Evolutionary conservation across 1,140 invertebrate species (phyloP), one percentile per base, ranked within the genome.

Genomic region (Drosophila nigrodunni): DNA sequence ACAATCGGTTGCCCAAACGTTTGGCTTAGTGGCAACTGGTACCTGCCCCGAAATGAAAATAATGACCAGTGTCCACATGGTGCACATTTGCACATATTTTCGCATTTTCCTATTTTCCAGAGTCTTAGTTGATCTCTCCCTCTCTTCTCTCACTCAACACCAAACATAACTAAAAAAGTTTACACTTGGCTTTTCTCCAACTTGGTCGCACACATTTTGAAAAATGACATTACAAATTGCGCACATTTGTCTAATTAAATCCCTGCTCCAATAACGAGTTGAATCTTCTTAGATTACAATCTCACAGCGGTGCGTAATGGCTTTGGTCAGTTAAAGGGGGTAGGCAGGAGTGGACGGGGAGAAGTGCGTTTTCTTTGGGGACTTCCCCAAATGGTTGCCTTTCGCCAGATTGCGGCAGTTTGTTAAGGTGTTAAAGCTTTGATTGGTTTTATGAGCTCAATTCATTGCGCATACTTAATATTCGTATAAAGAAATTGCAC

Each of bases 171-270:
- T 21, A 30, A 30, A 44, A 71, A 65, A 75, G 58, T 86, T 90
- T 82, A 74, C 77, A 83, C 77, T 83, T 66, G 67, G 80, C 81
- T 90, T 89, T 80, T 65, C 68, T 61, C 73, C 73, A 75, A 75
- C 7, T 75, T 75, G 67, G 73, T 65, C 78, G 71, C 62, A 64
- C 52, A 80, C 25, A 30, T 30, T 75, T 80, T 80, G 87, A 92
- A 85, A 92, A 92, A 92, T 92, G 77, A 77, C 86, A 91, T 92
- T 92, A 92, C 87, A 92, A 92, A 92, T 92, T 92, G 78, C 65
- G 76, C 71, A 79, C 79, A 92, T 92, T 92, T 92, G 90, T 92
- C 90, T 91, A 92, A 92, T 90, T 90, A 90, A 80, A 90, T 90
- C 85, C 85, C 85, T 88, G 85, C 85, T 88, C 85, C 85, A 89